Conservation (phyloP, 2,113 vertebrate species). For the Anoura caudifer region DNA sequence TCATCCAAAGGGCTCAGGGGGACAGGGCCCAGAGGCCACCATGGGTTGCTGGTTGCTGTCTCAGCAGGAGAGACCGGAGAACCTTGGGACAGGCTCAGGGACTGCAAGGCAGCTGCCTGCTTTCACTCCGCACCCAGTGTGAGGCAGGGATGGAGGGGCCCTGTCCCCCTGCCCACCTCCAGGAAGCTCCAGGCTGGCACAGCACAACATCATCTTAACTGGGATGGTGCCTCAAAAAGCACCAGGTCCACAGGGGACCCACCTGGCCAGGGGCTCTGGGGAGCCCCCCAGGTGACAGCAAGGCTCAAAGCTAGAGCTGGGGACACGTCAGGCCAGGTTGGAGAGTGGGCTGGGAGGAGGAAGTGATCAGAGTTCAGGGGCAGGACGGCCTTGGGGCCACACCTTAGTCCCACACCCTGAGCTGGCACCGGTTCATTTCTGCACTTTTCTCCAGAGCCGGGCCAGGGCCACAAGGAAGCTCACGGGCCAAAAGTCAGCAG, state of each 20-base stretch:
- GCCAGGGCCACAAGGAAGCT: background rate
- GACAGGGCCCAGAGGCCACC: background rate
- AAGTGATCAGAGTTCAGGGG: background rate
- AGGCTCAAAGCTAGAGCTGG: background rate
- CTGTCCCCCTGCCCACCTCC: background rate
- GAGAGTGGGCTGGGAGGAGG: background rate
- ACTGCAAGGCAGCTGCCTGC: background rate
- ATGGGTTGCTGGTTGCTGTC: background rate
- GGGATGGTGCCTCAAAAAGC: background rate
- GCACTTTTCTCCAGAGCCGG: background rate
- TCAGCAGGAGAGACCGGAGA: background rate
- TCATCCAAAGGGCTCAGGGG: background rate
- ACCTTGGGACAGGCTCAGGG: too few species aligned
- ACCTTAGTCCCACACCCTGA: background rate
- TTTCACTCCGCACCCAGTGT: background rate
- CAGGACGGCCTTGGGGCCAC: background rate
- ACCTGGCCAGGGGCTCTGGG: background rate
- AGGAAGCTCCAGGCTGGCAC: background rate
- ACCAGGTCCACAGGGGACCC: background rate
- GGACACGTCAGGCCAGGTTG: background rate
- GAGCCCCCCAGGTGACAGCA: background rate
- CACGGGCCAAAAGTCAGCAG: background rate
- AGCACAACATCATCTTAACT: background rate
- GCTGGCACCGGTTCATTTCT: background rate
- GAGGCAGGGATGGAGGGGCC: background rate